These are phyloP conservation scores for Pasiphila rectangulata DNA, from an alignment of 2,888 invertebrate species.

Conservation along the genomic window DNA sequence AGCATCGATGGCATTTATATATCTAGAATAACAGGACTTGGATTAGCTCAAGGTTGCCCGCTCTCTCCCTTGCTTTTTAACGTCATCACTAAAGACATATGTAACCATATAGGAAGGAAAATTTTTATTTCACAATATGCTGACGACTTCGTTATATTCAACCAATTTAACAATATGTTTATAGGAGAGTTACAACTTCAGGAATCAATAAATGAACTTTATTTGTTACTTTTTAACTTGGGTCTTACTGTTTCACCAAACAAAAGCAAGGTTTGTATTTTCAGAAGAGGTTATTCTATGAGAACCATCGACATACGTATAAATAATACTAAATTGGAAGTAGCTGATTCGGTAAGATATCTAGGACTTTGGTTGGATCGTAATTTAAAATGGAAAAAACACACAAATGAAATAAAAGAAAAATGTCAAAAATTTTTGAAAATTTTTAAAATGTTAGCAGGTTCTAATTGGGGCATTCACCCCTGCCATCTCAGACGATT, in stretches of 20 bases:
- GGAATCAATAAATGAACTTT: neutral
- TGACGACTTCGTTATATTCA: constrained; percentile 1
- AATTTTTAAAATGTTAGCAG: neutral
- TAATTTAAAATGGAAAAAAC: neutral
- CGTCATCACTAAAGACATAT: constrained; percentile 4
- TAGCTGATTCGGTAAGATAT: neutral
- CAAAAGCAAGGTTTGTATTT: constrained; percentile 2
- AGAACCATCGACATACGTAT: neutral
- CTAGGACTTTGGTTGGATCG: neutral
- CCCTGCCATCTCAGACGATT: neutral
- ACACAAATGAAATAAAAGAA: neutral
- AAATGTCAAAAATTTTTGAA: neutral
- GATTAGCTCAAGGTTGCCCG: neutral
- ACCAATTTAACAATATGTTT: neutral
- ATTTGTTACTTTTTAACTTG: neutral
- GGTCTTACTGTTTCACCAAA: neutral
- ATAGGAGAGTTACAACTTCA: neutral
- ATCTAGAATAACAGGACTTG: constrained; percentile 1
- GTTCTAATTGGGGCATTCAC: neutral
- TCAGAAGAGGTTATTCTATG: neutral
- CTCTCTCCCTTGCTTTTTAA: constrained; percentile 4
- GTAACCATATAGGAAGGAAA: neutral
- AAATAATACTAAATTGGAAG: neutral
- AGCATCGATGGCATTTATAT: neutral
- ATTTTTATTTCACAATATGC: constrained; percentile 2